Percentiles rank a stretch among this genome's conserved stretches.
Conservation (phyloP, 2,797 vertebrate genomes). For the Sebastes aleutianus region DNA sequence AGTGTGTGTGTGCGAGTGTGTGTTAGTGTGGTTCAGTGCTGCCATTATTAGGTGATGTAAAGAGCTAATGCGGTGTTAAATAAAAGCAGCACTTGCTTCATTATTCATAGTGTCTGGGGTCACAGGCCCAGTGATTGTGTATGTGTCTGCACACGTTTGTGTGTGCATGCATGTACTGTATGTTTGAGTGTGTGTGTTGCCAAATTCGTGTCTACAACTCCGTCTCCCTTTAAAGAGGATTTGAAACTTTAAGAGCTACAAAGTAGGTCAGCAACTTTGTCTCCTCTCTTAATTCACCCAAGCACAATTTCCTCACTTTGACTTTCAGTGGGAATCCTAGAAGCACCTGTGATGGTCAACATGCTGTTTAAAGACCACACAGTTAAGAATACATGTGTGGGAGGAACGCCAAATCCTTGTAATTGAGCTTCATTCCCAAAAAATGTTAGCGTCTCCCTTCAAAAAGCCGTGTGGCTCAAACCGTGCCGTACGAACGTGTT, state of each 20-base stretch:
- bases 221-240: slow-evolving; percentile 61
- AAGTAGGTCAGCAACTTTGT: slow-evolving; percentile 78
- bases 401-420: background rate
- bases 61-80: slow-evolving; percentile 57
- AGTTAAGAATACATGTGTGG: background rate
- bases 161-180: background rate
- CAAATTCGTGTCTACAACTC: slow-evolving; percentile 44
- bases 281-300: background rate
- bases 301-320: background rate
- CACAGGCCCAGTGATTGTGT: background rate
- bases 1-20: background rate
- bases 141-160: background rate
- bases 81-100: slow-evolving; percentile 56
- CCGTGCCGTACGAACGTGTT: slow-evolving; percentile 25
- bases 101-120: slow-evolving; percentile 65
- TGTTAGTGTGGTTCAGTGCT: slow-evolving; percentile 43
- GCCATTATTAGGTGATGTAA: slow-evolving; percentile 59
- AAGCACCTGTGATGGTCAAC: background rate
- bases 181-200: background rate
- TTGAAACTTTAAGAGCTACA: slow-evolving; percentile 69
- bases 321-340: background rate
- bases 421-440: background rate
- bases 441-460: background rate
- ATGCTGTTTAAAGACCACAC: background rate
- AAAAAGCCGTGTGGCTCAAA: background rate